Evolutionary conservation across 2,113 vertebrate species (phyloP).

Genomic region (Grantiella picta): DNA sequence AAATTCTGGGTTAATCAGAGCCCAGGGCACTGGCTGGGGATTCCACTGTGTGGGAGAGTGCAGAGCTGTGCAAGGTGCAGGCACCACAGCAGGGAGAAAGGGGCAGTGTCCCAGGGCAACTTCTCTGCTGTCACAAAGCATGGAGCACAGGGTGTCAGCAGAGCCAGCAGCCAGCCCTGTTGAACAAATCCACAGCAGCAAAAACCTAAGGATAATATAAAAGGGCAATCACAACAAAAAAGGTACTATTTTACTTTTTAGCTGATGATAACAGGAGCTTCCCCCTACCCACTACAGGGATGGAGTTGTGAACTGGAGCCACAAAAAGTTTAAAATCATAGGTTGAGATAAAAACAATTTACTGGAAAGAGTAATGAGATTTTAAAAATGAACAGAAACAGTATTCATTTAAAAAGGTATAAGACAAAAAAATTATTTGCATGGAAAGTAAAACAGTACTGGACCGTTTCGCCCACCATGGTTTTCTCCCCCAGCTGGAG

Average conservation of each 20-base stretch:
- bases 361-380: neutral
- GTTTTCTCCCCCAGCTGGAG: neutral
- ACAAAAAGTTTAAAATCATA: neutral
- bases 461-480: fast-evolving
- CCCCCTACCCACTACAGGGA: neutral
- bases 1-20: neutral
- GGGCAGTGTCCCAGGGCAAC: neutral
- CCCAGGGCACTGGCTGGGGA: fast-evolving
- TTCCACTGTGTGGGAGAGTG: neutral
- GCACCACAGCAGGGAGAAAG: neutral
- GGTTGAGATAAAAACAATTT: neutral
- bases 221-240: neutral
- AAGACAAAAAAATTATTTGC: neutral
- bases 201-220: neutral
- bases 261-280: neutral
- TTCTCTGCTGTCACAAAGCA: neutral
- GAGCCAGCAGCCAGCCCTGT: neutral
- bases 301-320: neutral
- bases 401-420: neutral
- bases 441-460: neutral
- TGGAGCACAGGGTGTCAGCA: neutral
- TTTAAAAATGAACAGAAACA: neutral
- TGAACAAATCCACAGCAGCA: neutral
- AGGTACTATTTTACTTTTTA: neutral
- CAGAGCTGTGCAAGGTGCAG: neutral